These are phyloP conservation scores for Pituophis catenifer DNA, from an alignment of 2,113 vertebrate species.

Conservation along the genomic window DNA sequence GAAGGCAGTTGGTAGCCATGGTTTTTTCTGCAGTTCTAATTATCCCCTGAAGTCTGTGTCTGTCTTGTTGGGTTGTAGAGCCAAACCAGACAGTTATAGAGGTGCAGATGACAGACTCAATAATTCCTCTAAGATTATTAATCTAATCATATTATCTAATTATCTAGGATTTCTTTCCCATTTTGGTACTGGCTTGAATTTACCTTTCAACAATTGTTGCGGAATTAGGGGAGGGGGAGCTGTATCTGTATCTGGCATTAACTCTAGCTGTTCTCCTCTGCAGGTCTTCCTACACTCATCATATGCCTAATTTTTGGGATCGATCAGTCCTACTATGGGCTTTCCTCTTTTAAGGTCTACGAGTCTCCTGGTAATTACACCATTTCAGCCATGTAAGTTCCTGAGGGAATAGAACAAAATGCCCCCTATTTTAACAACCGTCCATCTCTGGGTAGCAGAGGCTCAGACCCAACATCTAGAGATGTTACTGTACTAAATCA, in stretches of 20 bases:
- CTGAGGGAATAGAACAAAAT: neutral
- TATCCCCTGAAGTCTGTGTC: no score
- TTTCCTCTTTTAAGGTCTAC: conserved; percentile 56
- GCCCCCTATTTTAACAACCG: neutral
- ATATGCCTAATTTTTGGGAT: conserved; percentile 59
- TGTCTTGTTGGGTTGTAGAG: no score
- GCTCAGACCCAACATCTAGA: neutral
- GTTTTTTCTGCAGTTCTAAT: no score
- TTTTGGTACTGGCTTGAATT: neutral
- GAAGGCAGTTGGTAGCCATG: no score
- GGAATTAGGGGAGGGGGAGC: neutral
- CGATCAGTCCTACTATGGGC: conserved; percentile 61
- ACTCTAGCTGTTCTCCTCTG: neutral
- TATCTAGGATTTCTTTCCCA: neutral
- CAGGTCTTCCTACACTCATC: conserved; percentile 64
- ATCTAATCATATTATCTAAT: no score
- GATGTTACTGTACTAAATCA: neutral
- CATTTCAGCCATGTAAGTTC: conserved; percentile 69
- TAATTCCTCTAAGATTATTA: no score
- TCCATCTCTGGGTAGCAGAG: neutral
- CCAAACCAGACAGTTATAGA: no score
- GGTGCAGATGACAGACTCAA: no score
- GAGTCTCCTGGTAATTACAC: conserved; percentile 36
- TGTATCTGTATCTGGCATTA: neutral
- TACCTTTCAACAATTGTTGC: neutral